phyloP scores from a whole-genome alignment of 2,888 invertebrate genomes.

The Oscheius onirici region DNA sequence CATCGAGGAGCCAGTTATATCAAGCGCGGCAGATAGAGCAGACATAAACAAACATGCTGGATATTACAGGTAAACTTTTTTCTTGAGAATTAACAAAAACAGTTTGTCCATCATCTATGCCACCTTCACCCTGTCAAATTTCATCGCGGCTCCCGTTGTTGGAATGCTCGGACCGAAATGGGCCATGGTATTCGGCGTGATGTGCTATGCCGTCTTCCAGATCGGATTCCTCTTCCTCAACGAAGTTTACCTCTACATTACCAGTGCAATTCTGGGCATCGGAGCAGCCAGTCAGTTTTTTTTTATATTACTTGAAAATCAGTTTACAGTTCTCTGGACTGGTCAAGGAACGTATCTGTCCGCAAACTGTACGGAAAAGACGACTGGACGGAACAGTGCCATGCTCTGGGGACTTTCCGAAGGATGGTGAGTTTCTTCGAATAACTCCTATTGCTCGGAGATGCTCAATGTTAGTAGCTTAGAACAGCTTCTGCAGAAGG shows the following conservation, averaged over 20 bases:
- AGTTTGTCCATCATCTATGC: conserved; percentile 92
- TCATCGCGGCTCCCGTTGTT: conserved; percentile 91
- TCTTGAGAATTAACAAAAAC: conserved; percentile 36
- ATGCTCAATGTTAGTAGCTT: too few species aligned
- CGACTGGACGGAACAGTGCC: conserved; percentile 52
- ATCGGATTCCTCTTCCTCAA: conserved; percentile 65
- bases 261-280: conserved; percentile 64
- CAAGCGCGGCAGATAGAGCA: conserved; percentile 45
- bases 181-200: conserved; percentile 85
- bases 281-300: conserved; percentile 69
- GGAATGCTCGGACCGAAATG: conserved; percentile 85
- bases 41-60: conserved; percentile 53
- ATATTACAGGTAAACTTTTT: conserved; percentile 42
- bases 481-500: too few species aligned
- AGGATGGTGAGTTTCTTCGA: conserved; percentile 31
- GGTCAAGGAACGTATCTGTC: conserved; percentile 57
- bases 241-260: conserved; percentile 56
- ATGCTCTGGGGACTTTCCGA: conserved; percentile 49
- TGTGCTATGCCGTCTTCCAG: conserved; percentile 88
- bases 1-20: conserved; percentile 83
- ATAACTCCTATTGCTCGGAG: too few species aligned
- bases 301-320: not conserved
- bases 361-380: conserved; percentile 52
- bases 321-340: conserved; percentile 50
- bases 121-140: conserved; percentile 88